phyloP scores from a whole-genome alignment of 2,888 invertebrate genomes.

The Rotaria magnacalcarata region DNA sequence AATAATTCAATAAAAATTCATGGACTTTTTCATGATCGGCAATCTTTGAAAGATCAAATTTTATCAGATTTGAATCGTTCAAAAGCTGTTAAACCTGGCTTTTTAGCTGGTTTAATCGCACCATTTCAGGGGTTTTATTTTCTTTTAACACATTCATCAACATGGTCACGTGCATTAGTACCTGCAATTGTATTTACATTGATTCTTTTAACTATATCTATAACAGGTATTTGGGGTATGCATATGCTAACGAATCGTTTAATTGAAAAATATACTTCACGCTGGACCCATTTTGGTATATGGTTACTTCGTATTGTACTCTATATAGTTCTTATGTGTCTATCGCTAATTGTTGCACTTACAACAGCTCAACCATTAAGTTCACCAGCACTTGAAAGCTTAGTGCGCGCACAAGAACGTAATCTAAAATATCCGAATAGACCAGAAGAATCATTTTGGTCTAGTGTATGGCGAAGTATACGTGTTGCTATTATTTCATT shows the following conservation, averaged over 20 bases:
- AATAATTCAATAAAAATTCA: neutral
- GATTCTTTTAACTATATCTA: neutral
- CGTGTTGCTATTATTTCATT: neutral
- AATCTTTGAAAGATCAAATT: neutral
- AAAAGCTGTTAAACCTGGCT: neutral
- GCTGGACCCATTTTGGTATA: neutral
- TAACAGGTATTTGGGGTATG: neutral
- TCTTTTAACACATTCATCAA: neutral
- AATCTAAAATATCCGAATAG: neutral
- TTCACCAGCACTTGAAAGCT: constrained; percentile 11
- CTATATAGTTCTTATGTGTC: neutral
- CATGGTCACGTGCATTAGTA: constrained; percentile 13
- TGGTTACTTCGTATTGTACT: neutral
- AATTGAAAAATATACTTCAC: neutral
- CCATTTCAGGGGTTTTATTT: constrained; percentile 24
- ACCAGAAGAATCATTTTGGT: constrained; percentile 8
- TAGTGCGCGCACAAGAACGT: constrained; percentile 1
- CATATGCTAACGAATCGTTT: neutral
- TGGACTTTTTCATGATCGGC: neutral
- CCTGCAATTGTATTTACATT: neutral
- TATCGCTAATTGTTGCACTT: neutral
- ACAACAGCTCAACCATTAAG: constrained; percentile 24
- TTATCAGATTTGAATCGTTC: neutral
- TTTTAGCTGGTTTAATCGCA: neutral
- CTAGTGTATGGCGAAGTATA: neutral